These are phyloP conservation scores for Lithosia quadra DNA, from an alignment of 2,888 invertebrate species.

Conservation along the genomic window DNA sequence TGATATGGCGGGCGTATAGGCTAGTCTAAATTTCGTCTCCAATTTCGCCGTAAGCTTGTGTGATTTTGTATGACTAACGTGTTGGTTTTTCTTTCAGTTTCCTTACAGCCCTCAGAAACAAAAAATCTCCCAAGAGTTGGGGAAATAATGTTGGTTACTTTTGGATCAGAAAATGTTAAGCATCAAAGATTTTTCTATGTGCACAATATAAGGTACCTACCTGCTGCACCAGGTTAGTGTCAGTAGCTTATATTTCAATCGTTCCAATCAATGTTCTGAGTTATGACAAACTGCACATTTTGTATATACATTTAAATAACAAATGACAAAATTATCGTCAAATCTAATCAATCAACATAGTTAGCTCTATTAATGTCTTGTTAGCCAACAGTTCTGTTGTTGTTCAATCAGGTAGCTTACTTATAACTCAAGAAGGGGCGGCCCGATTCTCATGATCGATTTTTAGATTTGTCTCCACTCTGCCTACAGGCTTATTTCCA, in stretches of 20 bases:
- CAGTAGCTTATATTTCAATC: not conserved
- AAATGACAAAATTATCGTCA: not conserved
- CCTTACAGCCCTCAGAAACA: constrained; percentile 64
- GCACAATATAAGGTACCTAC: constrained; percentile 71
- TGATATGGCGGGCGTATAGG: too few relatives aligned
- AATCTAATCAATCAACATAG: too few relatives aligned
- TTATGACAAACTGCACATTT: too few relatives aligned
- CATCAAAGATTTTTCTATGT: constrained; percentile 75
- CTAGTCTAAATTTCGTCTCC: too few relatives aligned
- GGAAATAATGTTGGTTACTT: constrained; percentile 71
- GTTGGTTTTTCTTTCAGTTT: constrained; percentile 63
- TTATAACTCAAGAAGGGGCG: too few relatives aligned
- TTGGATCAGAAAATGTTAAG: constrained; percentile 65
- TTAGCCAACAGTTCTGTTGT: too few relatives aligned
- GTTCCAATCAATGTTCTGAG: not conserved
- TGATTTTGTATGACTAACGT: not conserved
- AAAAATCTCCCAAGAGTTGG: constrained; percentile 71
- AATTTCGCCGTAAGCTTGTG: not conserved
- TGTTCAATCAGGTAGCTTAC: too few relatives aligned
- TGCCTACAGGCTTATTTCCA: too few relatives aligned
- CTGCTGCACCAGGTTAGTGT: constrained; percentile 74
- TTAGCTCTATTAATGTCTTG: too few relatives aligned
- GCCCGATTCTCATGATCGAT: too few relatives aligned
- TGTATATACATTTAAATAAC: not conserved
- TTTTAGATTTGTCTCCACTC: too few relatives aligned